Evolutionary conservation across 2,113 vertebrate species (phyloP), one percentile per base, ranked within the genome.

Genomic region (Microcebus jonahi): DNA sequence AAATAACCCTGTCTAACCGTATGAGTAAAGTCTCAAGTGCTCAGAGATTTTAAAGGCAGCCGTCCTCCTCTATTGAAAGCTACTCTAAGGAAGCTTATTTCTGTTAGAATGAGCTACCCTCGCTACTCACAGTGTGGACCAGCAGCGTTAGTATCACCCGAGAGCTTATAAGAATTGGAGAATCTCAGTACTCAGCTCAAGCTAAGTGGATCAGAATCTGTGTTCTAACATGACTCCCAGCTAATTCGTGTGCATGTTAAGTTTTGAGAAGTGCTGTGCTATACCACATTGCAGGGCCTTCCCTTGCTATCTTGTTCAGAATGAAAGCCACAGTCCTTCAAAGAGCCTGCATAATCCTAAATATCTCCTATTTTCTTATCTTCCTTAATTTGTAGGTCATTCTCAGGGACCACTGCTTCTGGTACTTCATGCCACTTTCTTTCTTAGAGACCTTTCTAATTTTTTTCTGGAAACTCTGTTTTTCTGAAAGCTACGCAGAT

Each of bases 321-420:
- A 34, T 31, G 77, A 75, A 94, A 82, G 59, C 36, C 21, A 12
- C 63, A 45, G 45, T 83, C 14, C 15, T n/a, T 89, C 55, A 63
- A 63, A 73, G 55, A n/a, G 67, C 55, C 55, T n/a, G 45, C 34
- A 29, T 63, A 55, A 71, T 63, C 45, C 53, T 95, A 86, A 71
- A n/a, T 42, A 73, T 7, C n/a, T 14, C 45, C 14, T 70, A 34
- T 12, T 87, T 85, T 89, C 68, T 29, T n/a, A 71, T 39, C 71
- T 90, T 53, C 36, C 57, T 90, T 79, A 73, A 65, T 48, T 86
- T 86, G n/a, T 59, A 39, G 73, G 48, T 96, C n/a, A 73, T 71
- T 48, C 39, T 71, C 36, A 86, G 73, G 55, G 67, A 65, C 39
- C 55, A 36, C 14, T 81, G 25, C 53, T 45, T 36, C 80, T 67